These are phyloP conservation scores for Aplocera efformata DNA, from an alignment of 2,888 invertebrate species.

Conservation along the genomic window DNA sequence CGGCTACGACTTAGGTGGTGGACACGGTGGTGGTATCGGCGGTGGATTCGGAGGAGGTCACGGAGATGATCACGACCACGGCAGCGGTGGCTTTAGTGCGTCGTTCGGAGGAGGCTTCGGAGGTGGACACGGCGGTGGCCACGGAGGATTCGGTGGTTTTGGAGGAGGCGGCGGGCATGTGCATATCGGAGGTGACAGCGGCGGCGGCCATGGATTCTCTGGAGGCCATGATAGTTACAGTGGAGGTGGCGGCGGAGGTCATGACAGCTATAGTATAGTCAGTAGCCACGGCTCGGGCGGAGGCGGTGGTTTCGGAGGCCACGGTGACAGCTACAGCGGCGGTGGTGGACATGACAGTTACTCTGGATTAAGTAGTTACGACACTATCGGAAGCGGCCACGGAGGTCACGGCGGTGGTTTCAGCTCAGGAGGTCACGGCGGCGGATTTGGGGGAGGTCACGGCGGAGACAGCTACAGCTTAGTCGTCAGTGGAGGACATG, in stretches of 20 bases:
- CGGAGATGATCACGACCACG: slow-evolving; percentile 34
- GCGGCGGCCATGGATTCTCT: slow-evolving; percentile 36
- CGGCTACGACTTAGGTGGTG: slow-evolving; percentile 35
- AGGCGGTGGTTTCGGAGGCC: slow-evolving; percentile 16
- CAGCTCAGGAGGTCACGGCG: slow-evolving; percentile 29
- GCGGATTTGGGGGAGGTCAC: slow-evolving; percentile 33
- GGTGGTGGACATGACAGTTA: slow-evolving; percentile 29
- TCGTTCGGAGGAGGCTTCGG: slow-evolving; percentile 40
- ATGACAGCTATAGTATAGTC: slow-evolving; percentile 16
- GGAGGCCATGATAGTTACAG: slow-evolving; percentile 38
- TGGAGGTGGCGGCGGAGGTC: slow-evolving; percentile 30
- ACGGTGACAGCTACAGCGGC: slow-evolving; percentile 32
- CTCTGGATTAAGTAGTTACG: slow-evolving; percentile 32
- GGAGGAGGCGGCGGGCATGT: slow-evolving; percentile 41
- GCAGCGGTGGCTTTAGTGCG: slow-evolving; percentile 30
- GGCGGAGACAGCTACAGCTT: slow-evolving; percentile 38
- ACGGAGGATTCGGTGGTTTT: slow-evolving; percentile 48
- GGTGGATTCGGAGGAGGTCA: slow-evolving; percentile 37
- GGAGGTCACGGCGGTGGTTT: slow-evolving; percentile 28
- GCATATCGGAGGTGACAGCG: slow-evolving; percentile 32
- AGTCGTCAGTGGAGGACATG: slow-evolving; percentile 28
- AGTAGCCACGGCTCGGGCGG: slow-evolving; percentile 7
- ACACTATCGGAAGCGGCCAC: slow-evolving; percentile 29
- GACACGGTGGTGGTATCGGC: slow-evolving; percentile 25
- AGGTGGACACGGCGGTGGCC: slow-evolving; percentile 51